Evolutionary conservation across 2,797 vertebrate genomes (phyloP).

Genomic region (Arctocebus calabarensis): DNA sequence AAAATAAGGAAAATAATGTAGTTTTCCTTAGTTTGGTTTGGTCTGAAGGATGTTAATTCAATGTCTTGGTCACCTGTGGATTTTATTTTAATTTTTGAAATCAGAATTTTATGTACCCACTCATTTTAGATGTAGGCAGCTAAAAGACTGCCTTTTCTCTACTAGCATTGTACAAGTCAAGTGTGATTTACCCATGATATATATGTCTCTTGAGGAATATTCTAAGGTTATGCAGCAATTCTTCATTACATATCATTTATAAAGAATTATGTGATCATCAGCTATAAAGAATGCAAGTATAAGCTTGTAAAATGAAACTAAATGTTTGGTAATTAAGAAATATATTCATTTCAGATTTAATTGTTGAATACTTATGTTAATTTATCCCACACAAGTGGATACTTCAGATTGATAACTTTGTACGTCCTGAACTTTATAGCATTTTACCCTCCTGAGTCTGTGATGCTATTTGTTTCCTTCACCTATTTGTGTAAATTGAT

Average conservation of each 20-base stretch:
- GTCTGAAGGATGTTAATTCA: conserved; percentile 13
- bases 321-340: conserved; percentile 83
- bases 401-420: conserved; percentile 78
- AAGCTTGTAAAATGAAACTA: conserved; percentile 85
- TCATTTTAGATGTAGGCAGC: conserved; percentile 63
- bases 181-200: conserved; percentile 81
- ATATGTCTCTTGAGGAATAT: conserved; percentile 83
- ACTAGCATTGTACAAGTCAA: conserved; percentile 73
- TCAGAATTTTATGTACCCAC: conserved; percentile 35
- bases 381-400: conserved; percentile 78
- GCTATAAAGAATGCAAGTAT: conserved; percentile 81
- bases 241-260: conserved; percentile 85
- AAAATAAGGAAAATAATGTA: not conserved
- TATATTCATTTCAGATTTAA: conserved; percentile 84
- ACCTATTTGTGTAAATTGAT: conserved; percentile 12
- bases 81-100: conserved; percentile 78
- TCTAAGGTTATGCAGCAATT: conserved; percentile 83
- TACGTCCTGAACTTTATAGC: conserved; percentile 78
- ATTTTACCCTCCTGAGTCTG: conserved; percentile 68
- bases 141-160: conserved; percentile 75
- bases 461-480: not conserved
- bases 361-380: conserved; percentile 84
- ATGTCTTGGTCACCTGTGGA: not conserved
- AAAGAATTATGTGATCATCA: conserved; percentile 84
- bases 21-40: not conserved